These are phyloP conservation scores for Oncorhynchus tshawytscha DNA, from an alignment of 2,113 vertebrate genomes.

Conservation along the genomic window DNA sequence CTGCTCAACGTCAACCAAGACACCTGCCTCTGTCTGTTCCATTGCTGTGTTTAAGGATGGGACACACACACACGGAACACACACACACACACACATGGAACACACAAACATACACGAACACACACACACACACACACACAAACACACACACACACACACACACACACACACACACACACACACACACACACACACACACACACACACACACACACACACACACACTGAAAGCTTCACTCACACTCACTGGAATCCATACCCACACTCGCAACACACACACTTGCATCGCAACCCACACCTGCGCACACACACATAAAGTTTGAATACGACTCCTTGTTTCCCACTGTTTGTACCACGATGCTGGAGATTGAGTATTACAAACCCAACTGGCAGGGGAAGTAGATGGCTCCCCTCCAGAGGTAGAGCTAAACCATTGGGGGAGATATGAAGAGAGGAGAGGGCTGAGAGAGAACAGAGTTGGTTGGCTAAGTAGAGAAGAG, in stretches of 20 bases:
- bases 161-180: not conserved
- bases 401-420: slow-evolving; percentile 66
- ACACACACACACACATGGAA: no score
- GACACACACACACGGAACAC: not conserved
- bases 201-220: not conserved
- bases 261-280: slow-evolving; percentile 20
- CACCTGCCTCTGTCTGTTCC: slow-evolving; percentile 54
- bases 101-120: no score
- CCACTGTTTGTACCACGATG: slow-evolving; percentile 62
- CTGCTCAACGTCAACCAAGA: slow-evolving; percentile 60
- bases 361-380: slow-evolving; percentile 65
- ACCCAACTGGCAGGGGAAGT: slow-evolving; percentile 63
- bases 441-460: slow-evolving; percentile 53
- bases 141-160: no score
- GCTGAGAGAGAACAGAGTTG: slow-evolving; percentile 19
- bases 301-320: slow-evolving; percentile 7
- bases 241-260: not conserved
- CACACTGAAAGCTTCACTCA: slow-evolving; percentile 27
- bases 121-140: not conserved
- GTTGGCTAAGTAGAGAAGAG: slow-evolving; percentile 1
- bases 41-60: slow-evolving; percentile 58
- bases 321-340: slow-evolving; percentile 45
- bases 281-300: no score
- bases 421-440: slow-evolving; percentile 66
- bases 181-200: no score